These are phyloP conservation scores for Carollia perspicillata DNA, from an alignment of 2,113 vertebrate genomes.

Conservation along the genomic window DNA sequence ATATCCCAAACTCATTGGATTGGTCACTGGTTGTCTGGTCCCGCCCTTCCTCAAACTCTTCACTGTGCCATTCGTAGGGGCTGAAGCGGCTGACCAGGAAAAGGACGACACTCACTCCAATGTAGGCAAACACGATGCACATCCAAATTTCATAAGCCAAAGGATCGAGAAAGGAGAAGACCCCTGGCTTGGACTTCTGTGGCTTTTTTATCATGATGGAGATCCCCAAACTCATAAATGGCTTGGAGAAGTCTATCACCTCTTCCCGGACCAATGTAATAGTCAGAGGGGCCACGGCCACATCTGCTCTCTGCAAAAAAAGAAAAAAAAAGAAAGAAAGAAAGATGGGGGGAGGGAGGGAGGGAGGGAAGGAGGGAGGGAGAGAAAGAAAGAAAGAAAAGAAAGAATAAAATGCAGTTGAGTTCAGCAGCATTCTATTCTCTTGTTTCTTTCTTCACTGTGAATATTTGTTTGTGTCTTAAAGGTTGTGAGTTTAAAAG, in stretches of 20 bases:
- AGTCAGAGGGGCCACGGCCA: conserved; percentile 96
- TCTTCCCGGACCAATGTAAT: conserved; percentile 98
- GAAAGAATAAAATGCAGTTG: neutral
- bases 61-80: conserved; percentile 97
- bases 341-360: too few relatives aligned
- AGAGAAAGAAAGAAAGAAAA: neutral
- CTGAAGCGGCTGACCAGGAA: conserved; percentile 99
- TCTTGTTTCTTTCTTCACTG: neutral
- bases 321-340: conserved; percentile 42
- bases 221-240: conserved; percentile 98
- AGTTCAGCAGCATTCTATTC: neutral
- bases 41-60: conserved; percentile 92
- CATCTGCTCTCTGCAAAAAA: conserved; percentile 91
- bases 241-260: conserved; percentile 99
- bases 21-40: conserved; percentile 89
- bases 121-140: conserved; percentile 99
- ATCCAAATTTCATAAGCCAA: conserved; percentile 99
- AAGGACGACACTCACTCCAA: conserved; percentile 97
- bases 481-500: neutral
- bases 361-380: neutral
- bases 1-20: conserved; percentile 98
- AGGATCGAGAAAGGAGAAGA: conserved; percentile 98
- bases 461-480: neutral
- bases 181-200: conserved; percentile 97
- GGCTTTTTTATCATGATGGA: conserved; percentile 99